Evolutionary conservation across 2,113 vertebrate genomes (phyloP), one percentile per base, ranked within the genome.

Genomic region (Ailuropoda melanoleuca): DNA sequence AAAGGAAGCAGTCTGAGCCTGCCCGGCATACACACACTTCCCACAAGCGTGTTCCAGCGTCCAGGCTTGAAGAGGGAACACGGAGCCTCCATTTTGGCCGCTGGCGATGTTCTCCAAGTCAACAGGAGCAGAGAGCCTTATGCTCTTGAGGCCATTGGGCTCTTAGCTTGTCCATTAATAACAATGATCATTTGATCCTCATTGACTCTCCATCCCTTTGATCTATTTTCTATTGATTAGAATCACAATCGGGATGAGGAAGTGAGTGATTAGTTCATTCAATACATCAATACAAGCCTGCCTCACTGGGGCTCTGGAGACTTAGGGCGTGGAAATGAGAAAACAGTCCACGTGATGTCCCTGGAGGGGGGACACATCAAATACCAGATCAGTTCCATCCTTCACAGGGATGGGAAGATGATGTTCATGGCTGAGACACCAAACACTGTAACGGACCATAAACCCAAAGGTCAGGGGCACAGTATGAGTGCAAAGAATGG

Each of bases 331-430:
- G 37, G 72, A 48, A 75, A 70, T 3, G 9, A 60, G 56, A 83
- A 58, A 23, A n/a, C 11, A 21, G 18, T 9, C 5, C 17, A 50
- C 9, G 13, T 5, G 1, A 7, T 17, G 14, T 3, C 55, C n/a
- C 37, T 7, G 13, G 62, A 74, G n/a, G 53, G 23, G 70, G 13
- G 64, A 58, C 31, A 18, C 34, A 11, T 55, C 14, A 68, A 18
- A 39, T 24, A 34, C 43, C 11, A 43, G 55, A 14, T 31, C 64
- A 13, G 78, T 34, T 11, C 53, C n/a, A 29, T 9, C 13, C 14
- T 9, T 14, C 3, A 7, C 21, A 0, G 1, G 56, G 19, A 48
- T 15, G 34, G 82, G 14, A 78, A 86, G 31, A 21, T 1, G 19
- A 37, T 11, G 23, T 10, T 50, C 12, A 72, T 53, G 43, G 23